Conservation (phyloP, 2,888 invertebrate genomes). For the Clunio marinus region DNA sequence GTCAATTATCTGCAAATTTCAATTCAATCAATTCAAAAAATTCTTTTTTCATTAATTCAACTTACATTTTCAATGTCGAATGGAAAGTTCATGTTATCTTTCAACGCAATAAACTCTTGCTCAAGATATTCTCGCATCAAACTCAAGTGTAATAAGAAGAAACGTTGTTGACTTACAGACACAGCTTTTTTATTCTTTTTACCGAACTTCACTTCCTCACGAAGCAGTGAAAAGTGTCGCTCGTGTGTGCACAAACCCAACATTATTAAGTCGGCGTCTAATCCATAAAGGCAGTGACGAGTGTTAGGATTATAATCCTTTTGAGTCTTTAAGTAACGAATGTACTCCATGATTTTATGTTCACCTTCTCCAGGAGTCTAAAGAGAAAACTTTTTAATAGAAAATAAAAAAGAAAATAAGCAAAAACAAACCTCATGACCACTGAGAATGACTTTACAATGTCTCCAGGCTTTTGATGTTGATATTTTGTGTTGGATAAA, state of each 20-base stretch:
- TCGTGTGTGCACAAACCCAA: slow-evolving; percentile 93
- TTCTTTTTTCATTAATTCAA: neutral
- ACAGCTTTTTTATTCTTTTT: slow-evolving; percentile 62
- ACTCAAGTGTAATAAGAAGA: slow-evolving; percentile 88
- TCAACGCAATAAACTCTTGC: slow-evolving; percentile 76
- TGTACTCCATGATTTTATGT: slow-evolving; percentile 99
- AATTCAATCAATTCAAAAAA: neutral
- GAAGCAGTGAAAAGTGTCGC: slow-evolving; percentile 85
- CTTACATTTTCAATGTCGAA: slow-evolving; percentile 79
- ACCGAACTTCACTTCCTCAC: slow-evolving; percentile 88
- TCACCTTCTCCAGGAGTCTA: slow-evolving; percentile 95
- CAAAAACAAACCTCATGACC: slow-evolving; percentile 75
- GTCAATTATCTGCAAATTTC: slow-evolving; percentile 66
- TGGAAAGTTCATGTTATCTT: slow-evolving; percentile 63
- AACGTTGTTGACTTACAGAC: slow-evolving; percentile 84
- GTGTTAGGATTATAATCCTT: slow-evolving; percentile 85
- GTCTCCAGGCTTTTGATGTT: slow-evolving; percentile 81
- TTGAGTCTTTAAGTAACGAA: slow-evolving; percentile 78
- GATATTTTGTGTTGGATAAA: slow-evolving; percentile 82
- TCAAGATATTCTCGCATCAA: slow-evolving; percentile 88
- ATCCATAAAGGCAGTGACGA: slow-evolving; percentile 91
- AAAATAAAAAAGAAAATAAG: slow-evolving; percentile 28
- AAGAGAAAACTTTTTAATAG: slow-evolving; percentile 41
- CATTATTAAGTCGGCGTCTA: slow-evolving; percentile 98
- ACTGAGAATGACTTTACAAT: slow-evolving; percentile 79